These are phyloP conservation scores for Drosophila rellima DNA, from an alignment of 2,888 invertebrate genomes.

Conservation along the genomic window DNA sequence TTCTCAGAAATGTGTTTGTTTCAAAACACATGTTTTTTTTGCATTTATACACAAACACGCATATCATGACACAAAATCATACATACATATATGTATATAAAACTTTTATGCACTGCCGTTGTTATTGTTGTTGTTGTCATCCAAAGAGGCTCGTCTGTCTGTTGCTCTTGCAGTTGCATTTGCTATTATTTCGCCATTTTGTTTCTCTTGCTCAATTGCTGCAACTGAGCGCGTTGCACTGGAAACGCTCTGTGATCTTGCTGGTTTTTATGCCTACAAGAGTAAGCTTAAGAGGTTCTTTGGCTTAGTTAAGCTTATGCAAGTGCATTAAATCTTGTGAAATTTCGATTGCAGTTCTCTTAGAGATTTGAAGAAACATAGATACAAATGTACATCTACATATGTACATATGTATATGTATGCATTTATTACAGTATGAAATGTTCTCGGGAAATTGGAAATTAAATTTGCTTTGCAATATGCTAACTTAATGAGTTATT, in stretches of 20 bases:
- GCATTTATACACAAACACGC: neutral
- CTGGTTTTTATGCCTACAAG: constrained; percentile 3
- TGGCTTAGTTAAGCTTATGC: neutral
- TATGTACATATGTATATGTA: neutral
- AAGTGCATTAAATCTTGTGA: constrained; percentile 9
- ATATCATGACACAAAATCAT: neutral
- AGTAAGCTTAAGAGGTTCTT: neutral
- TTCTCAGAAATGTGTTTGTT: constrained; percentile 18
- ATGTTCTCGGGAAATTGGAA: constrained; percentile 1
- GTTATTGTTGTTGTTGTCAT: constrained; percentile 4
- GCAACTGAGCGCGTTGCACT: neutral
- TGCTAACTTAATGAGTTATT: constrained; percentile 8
- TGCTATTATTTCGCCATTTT: constrained; percentile 27
- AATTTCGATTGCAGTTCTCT: constrained; percentile 2
- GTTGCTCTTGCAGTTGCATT: constrained; percentile 18
- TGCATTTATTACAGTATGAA: neutral
- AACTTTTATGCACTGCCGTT: neutral
- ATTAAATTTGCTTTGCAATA: constrained; percentile 8
- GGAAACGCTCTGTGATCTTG: constrained; percentile 6
- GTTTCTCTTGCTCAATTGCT: constrained; percentile 3
- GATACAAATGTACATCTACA: neutral
- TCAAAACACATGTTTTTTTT: constrained; percentile 20
- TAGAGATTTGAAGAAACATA: neutral
- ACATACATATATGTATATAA: neutral
- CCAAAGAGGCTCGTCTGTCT: constrained; percentile 41